Evolutionary conservation across 2,113 vertebrate genomes (phyloP), one percentile per base, ranked within the genome.

Genomic region (Podilymbus podiceps): DNA sequence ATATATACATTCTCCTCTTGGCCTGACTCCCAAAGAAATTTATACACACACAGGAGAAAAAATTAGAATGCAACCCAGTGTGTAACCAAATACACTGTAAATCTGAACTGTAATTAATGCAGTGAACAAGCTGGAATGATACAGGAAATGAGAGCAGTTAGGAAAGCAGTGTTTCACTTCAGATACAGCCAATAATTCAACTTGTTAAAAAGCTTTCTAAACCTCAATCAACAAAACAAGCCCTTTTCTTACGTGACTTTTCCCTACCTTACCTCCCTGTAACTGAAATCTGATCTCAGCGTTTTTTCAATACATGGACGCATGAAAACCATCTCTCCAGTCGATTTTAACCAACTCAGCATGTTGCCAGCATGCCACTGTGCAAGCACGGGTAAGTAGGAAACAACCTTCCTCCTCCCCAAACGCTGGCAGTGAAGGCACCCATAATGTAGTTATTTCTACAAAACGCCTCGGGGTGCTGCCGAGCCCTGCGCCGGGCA

Each of bases 61-160:
- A 85, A n/a, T 1, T 1, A 73, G 71, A 94, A 47, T 18, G 64
- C 62, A 84, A 12, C 1, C 0, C 69, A 69, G 80, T 40, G 81
- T 76, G 94, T 92, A 97, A 95, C 92, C 63, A 84, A 93, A 95
- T 68, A 25, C 77, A 87, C 69, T 79, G 89, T 68, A 96, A 95
- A 96, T 93, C 89, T 81, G 86, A 60, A 31, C 89, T 53, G 74
- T 63, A 91, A 92, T 93, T 86, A 93, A 94, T 58, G 89, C 91
- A 75, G 86, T 2, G 88, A 93, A 68, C 52, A 13, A n/a, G 90
- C 49, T 9, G 35, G 80, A 89, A 84, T 94, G 85, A 85, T 52
- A 40, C 44, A 92, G 96, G 93, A 95, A 96, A 97, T 82, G 76
- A 94, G 89, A 84, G 83, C 87, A 88, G 82, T 84, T 78, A 78